Percentiles rank a stretch among this genome's conserved stretches.
phyloP scores from a whole-genome alignment of 2,113 vertebrate genomes.

The Daubentonia madagascariensis region DNA sequence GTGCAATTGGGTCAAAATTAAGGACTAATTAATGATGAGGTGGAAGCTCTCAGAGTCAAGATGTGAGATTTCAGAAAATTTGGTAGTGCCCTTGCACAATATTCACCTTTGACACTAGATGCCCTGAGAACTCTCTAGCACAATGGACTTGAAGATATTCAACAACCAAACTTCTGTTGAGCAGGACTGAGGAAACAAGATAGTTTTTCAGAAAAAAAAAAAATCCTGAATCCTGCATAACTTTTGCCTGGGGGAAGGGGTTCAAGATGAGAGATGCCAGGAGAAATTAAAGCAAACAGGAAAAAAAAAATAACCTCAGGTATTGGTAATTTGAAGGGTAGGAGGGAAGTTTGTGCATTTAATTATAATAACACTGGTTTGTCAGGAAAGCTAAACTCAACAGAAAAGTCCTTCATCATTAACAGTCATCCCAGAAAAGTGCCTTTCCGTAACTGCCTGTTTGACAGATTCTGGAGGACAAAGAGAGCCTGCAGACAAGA shows the following conservation, averaged over 20 bases:
- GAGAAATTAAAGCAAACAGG: background rate
- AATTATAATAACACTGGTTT: constrained; percentile 54
- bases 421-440: constrained; percentile 6
- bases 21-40: background rate
- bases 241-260: background rate
- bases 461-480: constrained; percentile 46
- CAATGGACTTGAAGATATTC: background rate
- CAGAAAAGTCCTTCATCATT: constrained; percentile 46
- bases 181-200: background rate
- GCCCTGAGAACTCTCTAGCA: background rate
- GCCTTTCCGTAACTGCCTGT: background rate
- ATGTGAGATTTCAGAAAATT: background rate
- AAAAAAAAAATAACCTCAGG: background rate
- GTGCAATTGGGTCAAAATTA: background rate
- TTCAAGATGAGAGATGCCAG: background rate
- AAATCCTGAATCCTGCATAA: background rate
- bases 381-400: constrained; percentile 53
- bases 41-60: background rate
- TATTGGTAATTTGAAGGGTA: constrained; percentile 22
- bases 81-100: background rate
- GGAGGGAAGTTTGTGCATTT: constrained; percentile 33
- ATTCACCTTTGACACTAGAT: background rate
- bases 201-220: background rate
- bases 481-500: constrained; percentile 27
- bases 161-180: background rate